Evolutionary conservation across 1,140 invertebrate species (phyloP), one percentile per base, ranked within the genome.

Genomic region (Meteorus sp.): DNA sequence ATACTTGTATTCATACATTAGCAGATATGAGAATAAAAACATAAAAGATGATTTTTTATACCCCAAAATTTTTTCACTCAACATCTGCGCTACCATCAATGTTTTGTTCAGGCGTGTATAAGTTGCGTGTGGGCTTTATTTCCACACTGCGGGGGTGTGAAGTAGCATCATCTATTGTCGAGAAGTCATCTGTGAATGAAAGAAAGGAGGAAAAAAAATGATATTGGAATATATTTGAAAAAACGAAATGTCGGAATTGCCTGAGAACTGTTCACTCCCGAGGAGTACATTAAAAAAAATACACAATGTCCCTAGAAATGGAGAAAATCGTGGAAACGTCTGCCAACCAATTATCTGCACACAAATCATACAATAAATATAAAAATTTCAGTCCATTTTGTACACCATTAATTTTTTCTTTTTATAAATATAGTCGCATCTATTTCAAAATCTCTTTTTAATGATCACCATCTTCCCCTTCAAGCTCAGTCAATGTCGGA

Each of bases 371-470:
- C n/a, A n/a, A 17, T n/a, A n/a, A n/a, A n/a, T n/a, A n/a, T n/a
- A n/a, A n/a, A n/a, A n/a, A n/a, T n/a, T n/a, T n/a, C n/a, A n/a
- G n/a, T n/a, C n/a, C n/a, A n/a, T n/a, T n/a, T n/a, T n/a, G n/a
- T n/a, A n/a, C n/a, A n/a, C n/a, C n/a, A n/a, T n/a, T n/a, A n/a
- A n/a, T n/a, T n/a, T n/a, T n/a, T n/a, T n/a, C n/a, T n/a, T n/a
- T n/a, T n/a, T n/a, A n/a, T n/a, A n/a, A 33, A 11, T 33, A 11
- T 33, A 6, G 6, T 33, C 27, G 8, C 9, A 5, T 27, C 6
- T 29, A 25, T 58, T 55, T 62, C 66, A 61, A 79, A 77, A 80
- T 79, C 69, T 62, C 62, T 74, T 79, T 79, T 78, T 77, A 78
- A 78, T 76, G 70, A 60, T 39, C 52, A 48, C 57, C 56, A 53